phyloP scores from a whole-genome alignment of 2,113 vertebrate species.

The Takifugu flavidus region DNA sequence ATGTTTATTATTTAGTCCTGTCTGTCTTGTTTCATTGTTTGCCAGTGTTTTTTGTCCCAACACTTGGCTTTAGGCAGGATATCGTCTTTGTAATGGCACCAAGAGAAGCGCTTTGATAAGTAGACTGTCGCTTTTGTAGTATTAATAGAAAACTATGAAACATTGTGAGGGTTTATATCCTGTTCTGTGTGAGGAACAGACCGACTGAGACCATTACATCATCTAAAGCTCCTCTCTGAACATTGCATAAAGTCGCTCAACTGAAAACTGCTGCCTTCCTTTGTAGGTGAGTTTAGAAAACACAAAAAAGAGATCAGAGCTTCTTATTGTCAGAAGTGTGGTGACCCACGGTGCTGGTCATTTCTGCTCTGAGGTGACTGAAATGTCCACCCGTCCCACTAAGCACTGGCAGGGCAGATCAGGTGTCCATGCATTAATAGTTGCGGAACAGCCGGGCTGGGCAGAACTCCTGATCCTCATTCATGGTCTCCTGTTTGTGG shows the following conservation, averaged over 20 bases:
- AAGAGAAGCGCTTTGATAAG: slow-evolving; percentile 50
- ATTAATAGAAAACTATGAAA: slow-evolving; percentile 54
- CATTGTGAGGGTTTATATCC: slow-evolving; percentile 23
- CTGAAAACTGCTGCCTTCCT: too few relatives aligned
- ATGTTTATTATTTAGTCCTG: slow-evolving; percentile 57
- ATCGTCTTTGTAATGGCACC: slow-evolving; percentile 47
- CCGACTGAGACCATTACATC: slow-evolving; percentile 17
- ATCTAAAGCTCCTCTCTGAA: slow-evolving; percentile 4
- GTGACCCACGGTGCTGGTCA: too few relatives aligned
- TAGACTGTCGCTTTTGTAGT: slow-evolving; percentile 40
- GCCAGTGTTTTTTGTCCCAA: slow-evolving; percentile 27
- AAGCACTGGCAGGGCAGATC: slow-evolving; percentile 31
- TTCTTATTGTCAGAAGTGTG: too few relatives aligned
- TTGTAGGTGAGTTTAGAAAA: too few relatives aligned
- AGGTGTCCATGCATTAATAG: slow-evolving; percentile 24
- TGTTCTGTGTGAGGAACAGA: slow-evolving; percentile 3
- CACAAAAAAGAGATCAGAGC: too few relatives aligned
- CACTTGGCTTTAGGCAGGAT: slow-evolving; percentile 48
- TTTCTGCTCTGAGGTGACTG: slow-evolving; percentile 21
- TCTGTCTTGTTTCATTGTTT: slow-evolving; percentile 61
- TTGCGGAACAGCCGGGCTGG: not conserved
- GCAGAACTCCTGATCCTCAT: not conserved
- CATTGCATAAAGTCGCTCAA: not conserved
- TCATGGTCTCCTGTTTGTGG: too few relatives aligned
- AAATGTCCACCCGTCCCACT: slow-evolving; percentile 19